phyloP scores from a whole-genome alignment of 2,113 vertebrate genomes.

The Natator depressus region DNA sequence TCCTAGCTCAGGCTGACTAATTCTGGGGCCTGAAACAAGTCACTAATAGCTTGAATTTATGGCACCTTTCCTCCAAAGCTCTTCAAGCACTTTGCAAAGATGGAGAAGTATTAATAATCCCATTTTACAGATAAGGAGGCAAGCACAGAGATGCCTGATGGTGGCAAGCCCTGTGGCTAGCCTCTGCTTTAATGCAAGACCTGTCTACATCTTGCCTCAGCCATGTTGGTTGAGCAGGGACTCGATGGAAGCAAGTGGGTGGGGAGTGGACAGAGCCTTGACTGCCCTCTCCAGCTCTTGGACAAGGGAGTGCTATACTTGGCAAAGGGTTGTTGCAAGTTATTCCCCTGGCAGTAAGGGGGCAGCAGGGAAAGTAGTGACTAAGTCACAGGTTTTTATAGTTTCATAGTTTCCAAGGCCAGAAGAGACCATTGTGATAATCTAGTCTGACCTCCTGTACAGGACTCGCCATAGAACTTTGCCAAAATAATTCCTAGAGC shows the following conservation, averaged over 20 bases:
- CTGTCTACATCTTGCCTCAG: rapidly evolving
- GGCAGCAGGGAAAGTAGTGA: neutral
- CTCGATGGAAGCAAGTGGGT: too few relatives aligned
- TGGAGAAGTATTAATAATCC: neutral
- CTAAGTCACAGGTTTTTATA: neutral
- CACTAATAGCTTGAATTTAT: neutral
- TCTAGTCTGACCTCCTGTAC: too few relatives aligned
- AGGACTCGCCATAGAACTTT: too few relatives aligned
- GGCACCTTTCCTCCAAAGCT: neutral
- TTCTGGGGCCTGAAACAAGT: neutral
- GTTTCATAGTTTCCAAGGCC: too few relatives aligned
- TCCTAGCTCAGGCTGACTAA: neutral
- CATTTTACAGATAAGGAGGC: neutral
- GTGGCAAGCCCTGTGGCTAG: rapidly evolving
- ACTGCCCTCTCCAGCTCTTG: neutral
- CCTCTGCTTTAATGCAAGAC: neutral
- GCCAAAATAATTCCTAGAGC: too few relatives aligned
- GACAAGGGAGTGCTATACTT: neutral
- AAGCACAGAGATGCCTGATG: neutral
- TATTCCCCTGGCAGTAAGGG: neutral
- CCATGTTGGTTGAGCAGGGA: neutral
- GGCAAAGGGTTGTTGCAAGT: neutral
- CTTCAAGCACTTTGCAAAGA: neutral
- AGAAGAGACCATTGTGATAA: too few relatives aligned
- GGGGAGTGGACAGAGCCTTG: neutral